Evolutionary conservation across 2,888 invertebrate species (phyloP).

Genomic region (Amorpha juglandis): DNA sequence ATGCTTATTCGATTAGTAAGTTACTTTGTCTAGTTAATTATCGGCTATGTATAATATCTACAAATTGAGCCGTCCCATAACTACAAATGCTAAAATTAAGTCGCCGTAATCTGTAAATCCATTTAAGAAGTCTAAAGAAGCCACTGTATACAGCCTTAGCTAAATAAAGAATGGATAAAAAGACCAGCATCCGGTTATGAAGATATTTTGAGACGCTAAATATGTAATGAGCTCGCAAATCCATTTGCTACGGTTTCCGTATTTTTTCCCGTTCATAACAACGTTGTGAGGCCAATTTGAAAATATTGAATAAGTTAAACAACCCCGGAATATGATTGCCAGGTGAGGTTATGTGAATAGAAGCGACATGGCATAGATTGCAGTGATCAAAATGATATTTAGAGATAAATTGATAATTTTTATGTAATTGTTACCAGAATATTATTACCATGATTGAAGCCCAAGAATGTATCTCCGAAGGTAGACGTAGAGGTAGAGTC

Average conservation of each 20-base stretch:
- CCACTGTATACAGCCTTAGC: not conserved
- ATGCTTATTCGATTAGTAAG: too few species aligned
- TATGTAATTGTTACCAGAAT: too few species aligned
- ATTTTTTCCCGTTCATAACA: slow-evolving; percentile 78
- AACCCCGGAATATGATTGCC: slow-evolving; percentile 63
- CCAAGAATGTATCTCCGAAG: too few species aligned
- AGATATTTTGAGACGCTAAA: slow-evolving; percentile 62
- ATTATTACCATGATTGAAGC: too few species aligned
- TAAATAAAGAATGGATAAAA: slow-evolving; percentile 4
- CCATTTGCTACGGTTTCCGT: slow-evolving; percentile 71
- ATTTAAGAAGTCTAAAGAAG: not conserved
- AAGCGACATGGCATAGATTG: not conserved
- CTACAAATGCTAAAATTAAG: too few species aligned
- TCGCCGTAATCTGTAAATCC: too few species aligned
- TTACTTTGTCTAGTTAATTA: too few species aligned
- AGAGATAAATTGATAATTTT: too few species aligned
- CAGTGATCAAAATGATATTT: too few species aligned
- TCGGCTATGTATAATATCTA: too few species aligned
- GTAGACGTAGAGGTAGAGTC: too few species aligned
- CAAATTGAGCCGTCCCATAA: too few species aligned
- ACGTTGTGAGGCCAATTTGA: slow-evolving; percentile 74
- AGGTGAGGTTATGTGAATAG: slow-evolving; percentile 42
- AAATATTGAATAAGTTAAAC: slow-evolving; percentile 81
- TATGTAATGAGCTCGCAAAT: slow-evolving; percentile 74
- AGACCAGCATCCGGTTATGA: slow-evolving; percentile 42